These are phyloP conservation scores for Stenotaenia linearis DNA, from an alignment of 2,888 invertebrate species.

Conservation along the genomic window DNA sequence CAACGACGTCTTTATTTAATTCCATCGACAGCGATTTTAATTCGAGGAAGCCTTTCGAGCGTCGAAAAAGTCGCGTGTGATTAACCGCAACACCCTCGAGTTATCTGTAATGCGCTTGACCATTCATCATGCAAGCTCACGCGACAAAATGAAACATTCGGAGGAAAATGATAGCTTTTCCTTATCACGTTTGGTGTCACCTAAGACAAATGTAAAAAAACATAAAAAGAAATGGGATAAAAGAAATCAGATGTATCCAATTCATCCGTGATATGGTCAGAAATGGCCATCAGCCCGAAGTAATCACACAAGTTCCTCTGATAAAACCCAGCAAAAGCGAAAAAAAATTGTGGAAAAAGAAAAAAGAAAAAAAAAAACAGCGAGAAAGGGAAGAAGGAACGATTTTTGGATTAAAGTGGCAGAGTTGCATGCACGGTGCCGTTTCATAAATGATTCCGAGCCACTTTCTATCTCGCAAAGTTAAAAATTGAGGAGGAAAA, in stretches of 20 bases:
- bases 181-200: neutral
- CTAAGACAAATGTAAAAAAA: slow-evolving; percentile 5
- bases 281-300: slow-evolving; percentile 1
- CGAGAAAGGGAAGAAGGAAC: too few species aligned
- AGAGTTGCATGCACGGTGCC: neutral
- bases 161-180: neutral
- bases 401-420: neutral
- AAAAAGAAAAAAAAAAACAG: neutral
- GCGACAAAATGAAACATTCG: neutral
- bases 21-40: neutral
- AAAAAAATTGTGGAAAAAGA: neutral
- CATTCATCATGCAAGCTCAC: neutral
- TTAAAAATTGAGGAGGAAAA: neutral
- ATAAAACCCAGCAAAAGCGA: neutral
- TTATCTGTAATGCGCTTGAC: neutral
- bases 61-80: neutral
- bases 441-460: neutral
- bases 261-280: slow-evolving; percentile 19
- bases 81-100: neutral
- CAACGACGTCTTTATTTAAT: neutral
- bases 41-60: neutral
- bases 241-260: slow-evolving; percentile 16
- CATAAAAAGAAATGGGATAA: neutral
- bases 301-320: slow-evolving; percentile 5
- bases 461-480: neutral